A percentile compares a stretch with the other conserved stretches of the same genome.
These are phyloP conservation scores for Drosophila tripunctata DNA, from an alignment of 2,888 invertebrate species.

Conservation along the genomic window DNA sequence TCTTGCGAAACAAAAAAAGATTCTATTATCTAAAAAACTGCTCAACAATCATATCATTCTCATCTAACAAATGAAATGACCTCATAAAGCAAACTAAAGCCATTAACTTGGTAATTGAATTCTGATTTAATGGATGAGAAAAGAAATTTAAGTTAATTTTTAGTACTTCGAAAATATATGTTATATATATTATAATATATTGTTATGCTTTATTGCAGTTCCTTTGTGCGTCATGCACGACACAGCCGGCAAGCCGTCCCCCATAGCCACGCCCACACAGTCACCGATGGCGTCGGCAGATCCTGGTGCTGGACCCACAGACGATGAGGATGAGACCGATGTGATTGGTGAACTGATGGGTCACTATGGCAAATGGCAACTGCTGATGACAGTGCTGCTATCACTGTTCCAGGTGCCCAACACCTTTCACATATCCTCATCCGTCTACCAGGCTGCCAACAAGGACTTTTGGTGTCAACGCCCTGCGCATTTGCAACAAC, in stretches of 20 bases:
- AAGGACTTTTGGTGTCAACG: conserved; percentile 89
- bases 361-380: conserved; percentile 91
- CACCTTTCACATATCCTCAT: conserved; percentile 91
- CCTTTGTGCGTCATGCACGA: conserved; percentile 82
- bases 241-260: conserved; percentile 79
- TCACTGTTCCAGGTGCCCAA: conserved; percentile 92
- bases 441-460: conserved; percentile 89
- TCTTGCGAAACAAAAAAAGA: not conserved
- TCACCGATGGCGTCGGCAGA: conserved; percentile 51
- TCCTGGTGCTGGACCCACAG: conserved; percentile 39
- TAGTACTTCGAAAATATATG: too few species aligned
- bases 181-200: not conserved
- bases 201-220: too few species aligned
- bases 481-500: conserved; percentile 86
- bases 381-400: conserved; percentile 89
- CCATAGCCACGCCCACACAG: conserved; percentile 59
- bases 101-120: too few species aligned
- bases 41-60: not conserved
- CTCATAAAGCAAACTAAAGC: not conserved
- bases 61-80: not conserved
- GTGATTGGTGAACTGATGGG: conserved; percentile 89
- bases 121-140: too few species aligned
- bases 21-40: not conserved
- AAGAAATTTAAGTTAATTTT: too few species aligned
- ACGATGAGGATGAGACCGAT: conserved; percentile 86